Percentiles rank a stretch among this genome's conserved stretches.
Conservation (phyloP, 1,140 invertebrate genomes). For the Drosophila rhopaloa region DNA sequence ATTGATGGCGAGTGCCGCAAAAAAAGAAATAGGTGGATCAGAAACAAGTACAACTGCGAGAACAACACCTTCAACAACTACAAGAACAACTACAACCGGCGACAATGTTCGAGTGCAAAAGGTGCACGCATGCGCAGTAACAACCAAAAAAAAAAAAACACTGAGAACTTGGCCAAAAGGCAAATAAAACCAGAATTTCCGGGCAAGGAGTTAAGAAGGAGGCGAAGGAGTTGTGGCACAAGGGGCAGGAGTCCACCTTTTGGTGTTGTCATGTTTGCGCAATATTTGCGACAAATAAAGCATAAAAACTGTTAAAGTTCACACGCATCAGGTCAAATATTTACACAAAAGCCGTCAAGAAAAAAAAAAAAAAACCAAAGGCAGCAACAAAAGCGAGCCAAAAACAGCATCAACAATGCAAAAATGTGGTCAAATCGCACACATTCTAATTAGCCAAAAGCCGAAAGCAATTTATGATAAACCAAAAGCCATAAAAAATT, state of each 20-base stretch:
- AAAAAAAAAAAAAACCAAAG: conserved; percentile 35
- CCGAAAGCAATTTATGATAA: conserved; percentile 73
- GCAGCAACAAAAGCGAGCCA: conserved; percentile 19
- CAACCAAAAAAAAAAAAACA: conserved; percentile 18
- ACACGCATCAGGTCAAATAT: conserved; percentile 82
- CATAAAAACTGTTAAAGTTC: conserved; percentile 84
- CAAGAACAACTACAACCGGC: conserved; percentile 38
- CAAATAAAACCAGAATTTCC: conserved; percentile 56
- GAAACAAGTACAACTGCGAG: conserved; percentile 4
- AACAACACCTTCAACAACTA: conserved; percentile 20
- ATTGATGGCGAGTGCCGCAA: background rate
- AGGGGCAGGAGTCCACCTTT: conserved; percentile 6
- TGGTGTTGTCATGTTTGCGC: conserved; percentile 66
- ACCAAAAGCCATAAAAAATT: conserved; percentile 30
- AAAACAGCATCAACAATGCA: conserved; percentile 15
- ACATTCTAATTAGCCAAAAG: conserved; percentile 53
- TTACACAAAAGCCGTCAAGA: conserved; percentile 60
- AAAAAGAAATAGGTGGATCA: conserved; percentile 1
- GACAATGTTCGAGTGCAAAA: conserved; percentile 75
- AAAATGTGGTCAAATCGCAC: conserved; percentile 52
- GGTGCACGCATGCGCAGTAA: conserved; percentile 76
- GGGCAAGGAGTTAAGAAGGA: conserved; percentile 2
- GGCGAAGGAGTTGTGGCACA: background rate
- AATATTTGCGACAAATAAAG: conserved; percentile 84
- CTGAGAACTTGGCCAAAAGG: conserved; percentile 42